Conservation (phyloP, 64 coral and sea anemone species). For the Cladopsammia gracilis region DNA sequence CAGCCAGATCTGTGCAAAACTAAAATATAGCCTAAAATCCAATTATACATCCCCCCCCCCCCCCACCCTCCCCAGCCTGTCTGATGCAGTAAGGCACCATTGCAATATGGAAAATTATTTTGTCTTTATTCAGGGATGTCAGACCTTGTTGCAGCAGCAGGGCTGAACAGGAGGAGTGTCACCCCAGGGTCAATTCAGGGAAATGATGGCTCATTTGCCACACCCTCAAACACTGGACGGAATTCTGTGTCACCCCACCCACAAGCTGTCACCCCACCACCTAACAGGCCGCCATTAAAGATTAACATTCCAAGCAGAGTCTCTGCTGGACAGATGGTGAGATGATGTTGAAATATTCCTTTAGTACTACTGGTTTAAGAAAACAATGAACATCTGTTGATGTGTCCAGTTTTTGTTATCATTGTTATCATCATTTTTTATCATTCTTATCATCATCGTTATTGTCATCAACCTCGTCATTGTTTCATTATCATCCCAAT, state of each 20-base stretch:
- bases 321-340: slow-evolving; percentile 7
- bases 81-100: background rate
- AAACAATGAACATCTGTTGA: background rate
- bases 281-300: slow-evolving; percentile 23
- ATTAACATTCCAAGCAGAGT: slow-evolving; percentile 34
- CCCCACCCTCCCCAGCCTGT: too few species aligned
- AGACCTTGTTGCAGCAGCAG: slow-evolving; percentile 40
- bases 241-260: slow-evolving; percentile 53
- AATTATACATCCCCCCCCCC: too few species aligned
- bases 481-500: too few species aligned
- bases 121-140: slow-evolving; percentile 39
- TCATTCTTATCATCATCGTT: too few species aligned
- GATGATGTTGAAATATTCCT: background rate
- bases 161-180: slow-evolving; percentile 12
- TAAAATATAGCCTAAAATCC: too few species aligned
- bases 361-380: background rate
- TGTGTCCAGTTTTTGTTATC: too few species aligned
- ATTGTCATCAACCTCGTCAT: too few species aligned
- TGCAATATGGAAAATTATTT: background rate
- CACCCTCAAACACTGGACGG: slow-evolving; percentile 12
- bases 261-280: slow-evolving; percentile 36
- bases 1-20: too few species aligned
- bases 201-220: slow-evolving; percentile 30
- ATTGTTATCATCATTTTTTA: too few species aligned
- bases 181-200: slow-evolving; percentile 29